phyloP scores from a whole-genome alignment of 2,113 vertebrate species.

The Actinemys pallida region DNA sequence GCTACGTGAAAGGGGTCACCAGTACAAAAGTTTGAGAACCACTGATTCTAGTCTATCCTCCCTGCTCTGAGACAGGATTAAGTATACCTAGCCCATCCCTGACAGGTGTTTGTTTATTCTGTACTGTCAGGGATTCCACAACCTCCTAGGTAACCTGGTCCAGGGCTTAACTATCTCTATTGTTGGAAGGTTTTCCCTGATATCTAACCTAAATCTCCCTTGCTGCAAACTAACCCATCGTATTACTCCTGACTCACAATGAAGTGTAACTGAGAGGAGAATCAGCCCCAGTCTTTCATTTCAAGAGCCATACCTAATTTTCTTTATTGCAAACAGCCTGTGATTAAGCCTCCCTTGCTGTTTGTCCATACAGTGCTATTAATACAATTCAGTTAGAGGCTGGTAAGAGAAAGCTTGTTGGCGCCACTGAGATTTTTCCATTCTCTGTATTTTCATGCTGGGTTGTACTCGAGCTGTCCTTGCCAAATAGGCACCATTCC shows the following conservation, averaged over 20 bases:
- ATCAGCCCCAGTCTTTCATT: neutral
- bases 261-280: neutral
- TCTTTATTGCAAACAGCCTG: constrained; percentile 6
- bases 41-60: no score
- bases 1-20: no score
- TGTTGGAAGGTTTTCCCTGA: neutral
- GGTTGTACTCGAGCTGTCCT: neutral
- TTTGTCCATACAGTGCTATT: neutral
- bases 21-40: no score
- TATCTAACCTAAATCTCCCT: neutral
- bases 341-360: neutral
- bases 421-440: constrained; percentile 19
- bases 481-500: neutral
- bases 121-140: neutral
- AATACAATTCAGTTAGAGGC: neutral
- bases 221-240: neutral
- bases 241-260: neutral
- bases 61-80: neutral
- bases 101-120: neutral
- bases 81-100: neutral
- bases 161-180: neutral
- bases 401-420: constrained; percentile 19
- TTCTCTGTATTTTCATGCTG: neutral
- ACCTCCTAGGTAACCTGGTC: neutral
- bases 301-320: neutral